These are phyloP conservation scores for Oryzias dopingdopingensis DNA, from an alignment of 2,797 vertebrate genomes.

Conservation along the genomic window DNA sequence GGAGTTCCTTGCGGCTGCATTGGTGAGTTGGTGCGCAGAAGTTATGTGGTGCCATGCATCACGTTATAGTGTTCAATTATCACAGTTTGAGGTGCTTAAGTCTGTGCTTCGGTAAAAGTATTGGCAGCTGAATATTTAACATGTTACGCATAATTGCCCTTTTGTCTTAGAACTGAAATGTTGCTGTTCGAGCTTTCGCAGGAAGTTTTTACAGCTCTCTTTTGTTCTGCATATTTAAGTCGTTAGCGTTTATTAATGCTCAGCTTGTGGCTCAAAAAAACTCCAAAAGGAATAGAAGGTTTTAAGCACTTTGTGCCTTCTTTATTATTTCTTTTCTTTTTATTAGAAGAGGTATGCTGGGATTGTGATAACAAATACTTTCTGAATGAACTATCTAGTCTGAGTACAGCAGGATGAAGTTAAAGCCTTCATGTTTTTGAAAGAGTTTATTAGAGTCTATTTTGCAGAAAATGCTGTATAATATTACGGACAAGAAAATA, in stretches of 20 bases:
- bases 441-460: background rate
- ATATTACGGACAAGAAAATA: no score
- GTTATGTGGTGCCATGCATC: slow-evolving; percentile 65
- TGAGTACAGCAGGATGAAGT: background rate
- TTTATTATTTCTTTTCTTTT: background rate
- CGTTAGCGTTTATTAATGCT: slow-evolving; percentile 19
- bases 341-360: background rate
- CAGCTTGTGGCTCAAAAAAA: slow-evolving; percentile 5
- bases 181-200: slow-evolving; percentile 22
- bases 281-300: background rate
- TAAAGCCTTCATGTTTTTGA: background rate
- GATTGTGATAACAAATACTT: background rate
- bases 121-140: slow-evolving; percentile 60
- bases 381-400: background rate
- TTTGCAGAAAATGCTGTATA: background rate
- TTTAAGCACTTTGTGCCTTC: background rate
- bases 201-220: background rate
- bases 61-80: slow-evolving; percentile 68
- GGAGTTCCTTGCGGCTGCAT: slow-evolving; percentile 56
- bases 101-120: slow-evolving; percentile 60
- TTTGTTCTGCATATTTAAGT: slow-evolving; percentile 8
- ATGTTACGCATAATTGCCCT: slow-evolving; percentile 43
- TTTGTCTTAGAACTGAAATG: slow-evolving; percentile 32
- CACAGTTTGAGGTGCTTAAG: slow-evolving; percentile 69
- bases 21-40: slow-evolving; percentile 55